Evolutionary conservation across 2,888 invertebrate genomes (phyloP).

Genomic region (Conchocele bisecta): DNA sequence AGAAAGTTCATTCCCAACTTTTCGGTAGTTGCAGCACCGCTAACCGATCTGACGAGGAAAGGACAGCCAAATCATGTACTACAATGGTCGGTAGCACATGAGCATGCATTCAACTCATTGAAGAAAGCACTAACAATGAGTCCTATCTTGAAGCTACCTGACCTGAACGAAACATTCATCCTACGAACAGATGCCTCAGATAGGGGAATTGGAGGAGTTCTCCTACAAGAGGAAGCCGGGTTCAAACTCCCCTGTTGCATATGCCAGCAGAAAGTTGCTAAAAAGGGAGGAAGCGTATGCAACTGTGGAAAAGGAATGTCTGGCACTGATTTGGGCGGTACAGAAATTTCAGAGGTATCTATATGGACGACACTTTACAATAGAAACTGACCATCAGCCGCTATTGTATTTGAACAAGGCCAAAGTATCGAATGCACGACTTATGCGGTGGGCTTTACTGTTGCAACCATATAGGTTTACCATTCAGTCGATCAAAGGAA

Average conservation of each 20-base stretch:
- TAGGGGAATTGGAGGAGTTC: conserved; percentile 62
- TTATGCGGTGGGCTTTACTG: too few species aligned
- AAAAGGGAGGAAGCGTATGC: conserved; percentile 55
- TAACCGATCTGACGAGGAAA: conserved; percentile 60
- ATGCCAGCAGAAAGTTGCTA: conserved; percentile 61
- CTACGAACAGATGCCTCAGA: conserved; percentile 65
- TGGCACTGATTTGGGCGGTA: too few species aligned
- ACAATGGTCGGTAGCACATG: conserved; percentile 44
- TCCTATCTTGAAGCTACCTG: conserved; percentile 59
- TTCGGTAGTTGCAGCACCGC: conserved; percentile 34
- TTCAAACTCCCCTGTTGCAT: conserved; percentile 61
- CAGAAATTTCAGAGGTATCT: too few species aligned
- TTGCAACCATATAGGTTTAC: too few species aligned
- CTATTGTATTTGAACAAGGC: too few species aligned
- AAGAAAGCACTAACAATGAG: conserved; percentile 26
- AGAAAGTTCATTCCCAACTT: conserved; percentile 52
- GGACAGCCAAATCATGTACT: conserved; percentile 48
- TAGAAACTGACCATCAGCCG: too few species aligned
- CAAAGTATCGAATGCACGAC: too few species aligned
- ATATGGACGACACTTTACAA: too few species aligned
- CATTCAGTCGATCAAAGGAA: too few species aligned
- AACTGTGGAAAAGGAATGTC: too few species aligned
- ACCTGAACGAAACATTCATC: conserved; percentile 49
- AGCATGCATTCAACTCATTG: conserved; percentile 40
- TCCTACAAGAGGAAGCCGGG: conserved; percentile 51